A percentile compares a stretch with the other conserved stretches of the same genome.
Evolutionary conservation across 1,140 invertebrate genomes (phyloP).

Genomic region (Bathynomus jamesi): DNA sequence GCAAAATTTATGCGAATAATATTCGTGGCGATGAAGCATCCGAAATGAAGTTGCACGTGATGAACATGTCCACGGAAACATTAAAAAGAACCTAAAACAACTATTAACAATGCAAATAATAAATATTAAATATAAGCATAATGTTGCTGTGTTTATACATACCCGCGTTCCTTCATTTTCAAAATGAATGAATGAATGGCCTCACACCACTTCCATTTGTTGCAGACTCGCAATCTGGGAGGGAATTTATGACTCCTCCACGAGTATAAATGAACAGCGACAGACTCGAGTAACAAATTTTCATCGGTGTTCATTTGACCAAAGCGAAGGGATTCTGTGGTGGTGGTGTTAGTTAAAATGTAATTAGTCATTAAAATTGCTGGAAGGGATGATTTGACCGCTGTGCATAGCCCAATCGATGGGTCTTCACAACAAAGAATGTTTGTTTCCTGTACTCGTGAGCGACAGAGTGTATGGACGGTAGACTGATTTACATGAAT

Average conservation of each 20-base stretch:
- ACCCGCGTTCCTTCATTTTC: conserved; percentile 47
- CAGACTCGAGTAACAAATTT: conserved; percentile 54
- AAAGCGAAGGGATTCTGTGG: conserved; percentile 50
- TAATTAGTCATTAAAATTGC: conserved; percentile 48
- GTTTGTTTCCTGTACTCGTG: conserved; percentile 50
- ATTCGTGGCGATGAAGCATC: too few species aligned
- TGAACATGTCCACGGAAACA: too few species aligned
- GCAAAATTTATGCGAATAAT: too few species aligned
- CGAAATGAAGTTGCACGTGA: too few species aligned
- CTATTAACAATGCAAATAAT: too few species aligned
- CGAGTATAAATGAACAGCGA: conserved; percentile 57
- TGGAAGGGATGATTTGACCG: conserved; percentile 1
- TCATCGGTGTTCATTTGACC: conserved; percentile 66
- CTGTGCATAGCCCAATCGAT: too few species aligned
- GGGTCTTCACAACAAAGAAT: conserved; percentile 9
- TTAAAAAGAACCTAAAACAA: too few species aligned
- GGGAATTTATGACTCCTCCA: conserved; percentile 53
- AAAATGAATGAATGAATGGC: conserved; percentile 53
- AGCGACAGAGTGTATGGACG: conserved; percentile 57
- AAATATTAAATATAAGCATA: too few species aligned
- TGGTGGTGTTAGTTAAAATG: conserved; percentile 64
- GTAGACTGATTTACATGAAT: conserved; percentile 53
- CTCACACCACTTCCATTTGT: conserved; percentile 46
- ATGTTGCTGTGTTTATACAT: too few species aligned
- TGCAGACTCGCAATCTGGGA: conserved; percentile 41